Evolutionary conservation across 2,888 invertebrate genomes (phyloP).

Genomic region (Diarsia dahlii): DNA sequence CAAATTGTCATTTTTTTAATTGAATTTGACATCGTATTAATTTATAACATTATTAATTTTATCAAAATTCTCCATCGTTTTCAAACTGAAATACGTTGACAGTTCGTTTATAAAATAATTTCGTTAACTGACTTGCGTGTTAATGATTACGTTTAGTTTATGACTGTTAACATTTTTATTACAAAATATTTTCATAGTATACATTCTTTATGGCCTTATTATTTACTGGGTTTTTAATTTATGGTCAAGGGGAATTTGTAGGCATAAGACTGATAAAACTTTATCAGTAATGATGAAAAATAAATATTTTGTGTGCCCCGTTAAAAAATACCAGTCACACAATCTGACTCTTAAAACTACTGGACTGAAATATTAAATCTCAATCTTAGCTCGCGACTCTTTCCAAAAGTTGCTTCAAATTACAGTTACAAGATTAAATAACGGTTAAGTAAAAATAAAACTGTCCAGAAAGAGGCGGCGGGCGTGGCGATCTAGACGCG

Average conservation of each 20-base stretch:
- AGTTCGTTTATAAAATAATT: constrained; percentile 14
- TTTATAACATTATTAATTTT: constrained; percentile 15
- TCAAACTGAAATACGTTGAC: constrained; percentile 14
- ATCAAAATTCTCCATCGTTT: not conserved
- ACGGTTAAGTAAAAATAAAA: too few relatives aligned
- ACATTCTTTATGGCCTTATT: constrained; percentile 26
- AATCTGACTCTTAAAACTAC: too few relatives aligned
- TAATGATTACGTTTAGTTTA: constrained; percentile 50
- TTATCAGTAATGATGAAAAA: too few relatives aligned
- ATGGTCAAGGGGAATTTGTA: not conserved
- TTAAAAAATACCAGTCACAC: too few relatives aligned
- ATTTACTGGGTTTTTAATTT: constrained; percentile 11
- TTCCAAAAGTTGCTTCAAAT: too few relatives aligned
- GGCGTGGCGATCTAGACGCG: too few relatives aligned
- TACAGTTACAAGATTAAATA: too few relatives aligned
- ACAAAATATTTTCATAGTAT: constrained; percentile 30
- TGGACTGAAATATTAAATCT: too few relatives aligned
- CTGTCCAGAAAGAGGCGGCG: too few relatives aligned
- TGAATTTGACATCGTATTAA: constrained; percentile 1
- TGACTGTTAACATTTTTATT: constrained; percentile 43
- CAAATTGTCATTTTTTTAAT: not conserved
- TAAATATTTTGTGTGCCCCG: too few relatives aligned
- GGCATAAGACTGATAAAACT: too few relatives aligned
- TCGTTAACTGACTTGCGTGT: constrained; percentile 49
- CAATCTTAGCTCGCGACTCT: too few relatives aligned